A percentile compares a stretch with the other conserved stretches of the same genome.
These are phyloP conservation scores for Drosophila littoralis DNA, from an alignment of 1,140 invertebrate species.

Conservation along the genomic window DNA sequence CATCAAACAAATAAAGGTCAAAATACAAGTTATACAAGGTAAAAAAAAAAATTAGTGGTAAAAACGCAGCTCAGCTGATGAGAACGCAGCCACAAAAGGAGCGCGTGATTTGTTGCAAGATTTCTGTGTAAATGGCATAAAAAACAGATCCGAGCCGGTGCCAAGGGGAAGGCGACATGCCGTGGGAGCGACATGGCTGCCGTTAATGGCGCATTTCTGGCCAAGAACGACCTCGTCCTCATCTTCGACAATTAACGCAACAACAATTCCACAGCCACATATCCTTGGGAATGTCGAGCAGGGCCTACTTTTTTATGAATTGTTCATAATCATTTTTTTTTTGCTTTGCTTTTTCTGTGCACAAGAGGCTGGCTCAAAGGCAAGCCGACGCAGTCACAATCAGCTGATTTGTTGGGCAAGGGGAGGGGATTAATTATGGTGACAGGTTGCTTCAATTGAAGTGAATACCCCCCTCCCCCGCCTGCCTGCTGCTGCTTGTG, in stretches of 20 bases:
- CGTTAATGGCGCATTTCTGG: slow-evolving; percentile 63
- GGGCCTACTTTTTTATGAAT: slow-evolving; percentile 67
- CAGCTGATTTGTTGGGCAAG: slow-evolving; percentile 61
- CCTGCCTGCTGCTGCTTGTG: slow-evolving; percentile 1
- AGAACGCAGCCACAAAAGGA: slow-evolving; percentile 55
- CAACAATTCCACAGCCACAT: slow-evolving; percentile 50
- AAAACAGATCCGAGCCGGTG: slow-evolving; percentile 47
- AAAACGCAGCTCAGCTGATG: slow-evolving; percentile 31
- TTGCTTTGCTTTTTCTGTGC: slow-evolving; percentile 37
- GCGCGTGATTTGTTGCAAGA: slow-evolving; percentile 79
- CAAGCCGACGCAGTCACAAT: slow-evolving; percentile 52
- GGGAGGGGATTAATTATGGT: slow-evolving; percentile 75
- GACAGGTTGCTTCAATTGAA: slow-evolving; percentile 69
- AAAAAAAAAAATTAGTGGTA: slow-evolving; percentile 49
- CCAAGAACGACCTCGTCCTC: slow-evolving; percentile 36
- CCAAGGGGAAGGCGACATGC: slow-evolving; percentile 68
- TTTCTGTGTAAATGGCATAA: slow-evolving; percentile 82
- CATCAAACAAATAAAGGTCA: slow-evolving; percentile 78
- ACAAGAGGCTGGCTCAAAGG: slow-evolving; percentile 34
- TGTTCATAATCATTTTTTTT: slow-evolving; percentile 64
- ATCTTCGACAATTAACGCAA: slow-evolving; percentile 71
- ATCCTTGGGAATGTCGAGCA: slow-evolving; percentile 78
- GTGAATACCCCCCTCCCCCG: slow-evolving; percentile 7
- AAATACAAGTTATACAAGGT: slow-evolving; percentile 22
- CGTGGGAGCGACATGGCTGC: slow-evolving; percentile 66